Conservation (phyloP, 2,797 vertebrate genomes). For the Spheniscus humboldti region DNA sequence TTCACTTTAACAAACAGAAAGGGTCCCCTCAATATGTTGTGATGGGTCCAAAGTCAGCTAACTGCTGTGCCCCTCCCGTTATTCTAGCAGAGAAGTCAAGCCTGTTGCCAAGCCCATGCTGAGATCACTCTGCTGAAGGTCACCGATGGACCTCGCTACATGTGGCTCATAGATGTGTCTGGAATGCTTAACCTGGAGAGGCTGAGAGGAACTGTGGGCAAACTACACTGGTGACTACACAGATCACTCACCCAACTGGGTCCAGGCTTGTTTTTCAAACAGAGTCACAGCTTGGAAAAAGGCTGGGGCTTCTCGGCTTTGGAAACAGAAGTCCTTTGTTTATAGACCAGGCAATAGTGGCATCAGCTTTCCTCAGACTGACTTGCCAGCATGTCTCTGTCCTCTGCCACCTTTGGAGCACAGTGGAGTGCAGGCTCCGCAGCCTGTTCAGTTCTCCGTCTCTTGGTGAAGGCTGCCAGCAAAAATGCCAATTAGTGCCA, state of each 20-base stretch:
- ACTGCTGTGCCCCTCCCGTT: not conserved
- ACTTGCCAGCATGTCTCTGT: not conserved
- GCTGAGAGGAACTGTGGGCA: not conserved
- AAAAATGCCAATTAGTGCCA: not conserved
- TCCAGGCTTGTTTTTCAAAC: conserved; percentile 4
- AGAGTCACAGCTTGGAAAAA: not conserved
- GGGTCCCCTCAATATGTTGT: not conserved
- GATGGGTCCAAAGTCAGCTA: not conserved
- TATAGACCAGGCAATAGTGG: not conserved
- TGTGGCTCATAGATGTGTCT: not conserved
- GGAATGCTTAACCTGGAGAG: not conserved
- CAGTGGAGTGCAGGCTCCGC: not conserved
- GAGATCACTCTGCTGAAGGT: not conserved
- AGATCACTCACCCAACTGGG: not conserved
- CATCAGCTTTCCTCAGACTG: not conserved
- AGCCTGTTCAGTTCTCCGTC: not conserved
- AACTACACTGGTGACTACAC: not conserved
- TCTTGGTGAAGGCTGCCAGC: not conserved
- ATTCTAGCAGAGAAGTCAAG: not conserved
- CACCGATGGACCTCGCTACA: rapidly evolving
- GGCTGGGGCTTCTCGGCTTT: not conserved
- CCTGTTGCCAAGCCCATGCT: not conserved
- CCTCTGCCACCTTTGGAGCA: not conserved
- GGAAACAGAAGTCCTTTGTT: conserved; percentile 29
- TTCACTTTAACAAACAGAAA: not conserved